phyloP scores from a whole-genome alignment of 2,888 invertebrate genomes.

The Lapara coniferarum region DNA sequence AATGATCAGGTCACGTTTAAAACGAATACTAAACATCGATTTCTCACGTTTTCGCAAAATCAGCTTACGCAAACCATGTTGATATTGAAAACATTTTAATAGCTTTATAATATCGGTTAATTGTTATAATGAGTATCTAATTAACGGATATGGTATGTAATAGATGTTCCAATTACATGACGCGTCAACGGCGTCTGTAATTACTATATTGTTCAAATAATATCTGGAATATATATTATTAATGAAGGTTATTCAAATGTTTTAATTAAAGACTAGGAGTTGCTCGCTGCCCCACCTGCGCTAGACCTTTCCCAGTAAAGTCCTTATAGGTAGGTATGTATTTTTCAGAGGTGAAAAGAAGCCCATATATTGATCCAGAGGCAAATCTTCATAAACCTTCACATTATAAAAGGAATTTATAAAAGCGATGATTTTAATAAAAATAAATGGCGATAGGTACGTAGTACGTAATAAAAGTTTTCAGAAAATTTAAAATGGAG shows the following conservation, averaged over 20 bases:
- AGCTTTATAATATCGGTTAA: slow-evolving; percentile 26
- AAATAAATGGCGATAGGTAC: no score
- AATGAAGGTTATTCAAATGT: neutral
- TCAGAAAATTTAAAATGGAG: no score
- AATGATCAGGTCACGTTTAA: neutral
- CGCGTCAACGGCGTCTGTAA: slow-evolving; percentile 1
- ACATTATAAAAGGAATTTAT: no score
- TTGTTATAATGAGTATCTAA: slow-evolving; percentile 1
- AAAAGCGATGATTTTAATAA: no score
- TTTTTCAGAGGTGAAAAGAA: no score
- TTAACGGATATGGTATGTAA: neutral
- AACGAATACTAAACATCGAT: neutral
- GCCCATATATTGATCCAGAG: no score
- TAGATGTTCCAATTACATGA: slow-evolving; percentile 1
- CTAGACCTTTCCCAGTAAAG: no score
- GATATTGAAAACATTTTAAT: slow-evolving; percentile 27
- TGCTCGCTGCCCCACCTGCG: no score
- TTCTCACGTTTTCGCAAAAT: neutral
- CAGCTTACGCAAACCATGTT: neutral
- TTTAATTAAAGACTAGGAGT: no score
- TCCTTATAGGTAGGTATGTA: no score
- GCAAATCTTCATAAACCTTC: no score
- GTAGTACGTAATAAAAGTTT: no score
- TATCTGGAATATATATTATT: neutral
- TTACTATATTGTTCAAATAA: neutral